Evolutionary conservation across 2,888 invertebrate genomes (phyloP).

Genomic region (Caenorhabditis wallacei): DNA sequence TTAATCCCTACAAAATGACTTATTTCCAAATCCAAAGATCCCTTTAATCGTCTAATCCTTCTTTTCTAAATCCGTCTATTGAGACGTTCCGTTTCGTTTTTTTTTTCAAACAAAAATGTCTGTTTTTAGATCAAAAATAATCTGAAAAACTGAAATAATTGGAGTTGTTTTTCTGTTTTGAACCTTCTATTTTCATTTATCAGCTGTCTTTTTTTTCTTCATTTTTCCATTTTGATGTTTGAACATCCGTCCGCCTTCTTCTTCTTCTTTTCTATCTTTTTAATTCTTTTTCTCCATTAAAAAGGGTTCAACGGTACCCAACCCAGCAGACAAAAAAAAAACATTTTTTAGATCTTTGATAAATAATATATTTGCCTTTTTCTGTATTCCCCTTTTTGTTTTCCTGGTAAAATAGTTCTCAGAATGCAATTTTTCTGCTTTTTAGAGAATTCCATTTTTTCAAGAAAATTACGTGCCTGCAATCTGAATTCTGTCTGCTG

Average conservation of each 20-base stretch:
- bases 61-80: neutral
- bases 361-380: neutral
- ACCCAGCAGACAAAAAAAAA: neutral
- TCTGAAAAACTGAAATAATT: conserved; percentile 15
- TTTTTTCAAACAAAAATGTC: neutral
- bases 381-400: neutral
- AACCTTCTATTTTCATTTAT: conserved; percentile 36
- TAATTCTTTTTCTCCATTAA: neutral
- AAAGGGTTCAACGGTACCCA: conserved; percentile 29
- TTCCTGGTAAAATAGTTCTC: neutral
- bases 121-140: conserved; percentile 1
- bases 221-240: conserved; percentile 32
- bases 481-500: neutral
- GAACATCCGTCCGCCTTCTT: conserved; percentile 35
- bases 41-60: neutral
- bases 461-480: neutral
- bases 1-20: neutral
- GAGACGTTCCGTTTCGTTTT: neutral
- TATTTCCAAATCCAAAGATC: neutral
- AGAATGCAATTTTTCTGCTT: too few relatives aligned
- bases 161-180: conserved; percentile 35
- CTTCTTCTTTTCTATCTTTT: conserved; percentile 6
- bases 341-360: neutral
- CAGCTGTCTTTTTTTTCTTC: conserved; percentile 45
- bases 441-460: too few relatives aligned